A percentile compares a stretch with the other conserved stretches of the same genome.
phyloP scores from a whole-genome alignment of 2,888 invertebrate genomes.

The Oscheius sp. region DNA sequence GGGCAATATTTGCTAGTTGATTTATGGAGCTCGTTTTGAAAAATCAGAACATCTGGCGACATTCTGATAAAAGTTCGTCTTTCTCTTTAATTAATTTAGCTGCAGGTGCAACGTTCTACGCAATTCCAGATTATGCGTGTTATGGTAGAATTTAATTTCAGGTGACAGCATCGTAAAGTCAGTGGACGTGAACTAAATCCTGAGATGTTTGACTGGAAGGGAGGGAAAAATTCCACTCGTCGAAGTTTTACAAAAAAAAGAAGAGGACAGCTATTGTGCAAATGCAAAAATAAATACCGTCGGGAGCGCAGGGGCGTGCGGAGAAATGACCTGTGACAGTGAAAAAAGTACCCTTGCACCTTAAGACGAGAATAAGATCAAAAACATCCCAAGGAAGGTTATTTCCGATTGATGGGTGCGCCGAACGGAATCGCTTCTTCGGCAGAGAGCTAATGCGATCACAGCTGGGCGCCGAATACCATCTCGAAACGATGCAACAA shows the following conservation, averaged over 20 bases:
- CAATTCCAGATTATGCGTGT: no score
- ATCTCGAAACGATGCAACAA: slow-evolving; percentile 9
- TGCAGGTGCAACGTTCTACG: no score
- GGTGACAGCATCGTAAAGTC: no score
- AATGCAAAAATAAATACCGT: slow-evolving; percentile 12
- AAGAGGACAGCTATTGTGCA: background rate
- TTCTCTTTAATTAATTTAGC: no score
- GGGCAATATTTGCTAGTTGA: no score
- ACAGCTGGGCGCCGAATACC: slow-evolving; percentile 26
- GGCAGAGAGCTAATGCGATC: slow-evolving; percentile 24
- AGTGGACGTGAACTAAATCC: no score
- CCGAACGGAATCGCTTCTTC: slow-evolving; percentile 14
- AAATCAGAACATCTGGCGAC: no score
- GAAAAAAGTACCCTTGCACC: slow-evolving; percentile 18
- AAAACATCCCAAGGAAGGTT: slow-evolving; percentile 9
- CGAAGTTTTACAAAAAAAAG: background rate
- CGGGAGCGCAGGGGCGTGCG: background rate
- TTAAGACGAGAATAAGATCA: background rate
- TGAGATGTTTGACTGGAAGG: no score
- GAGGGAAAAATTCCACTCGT: no score
- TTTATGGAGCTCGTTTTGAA: no score
- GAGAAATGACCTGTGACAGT: slow-evolving; percentile 15
- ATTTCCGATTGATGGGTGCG: slow-evolving; percentile 9
- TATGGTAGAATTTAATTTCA: no score
- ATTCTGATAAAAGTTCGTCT: no score